Evolutionary conservation across 2,888 invertebrate species (phyloP).

Genomic region (Lydus trimaculatus): DNA sequence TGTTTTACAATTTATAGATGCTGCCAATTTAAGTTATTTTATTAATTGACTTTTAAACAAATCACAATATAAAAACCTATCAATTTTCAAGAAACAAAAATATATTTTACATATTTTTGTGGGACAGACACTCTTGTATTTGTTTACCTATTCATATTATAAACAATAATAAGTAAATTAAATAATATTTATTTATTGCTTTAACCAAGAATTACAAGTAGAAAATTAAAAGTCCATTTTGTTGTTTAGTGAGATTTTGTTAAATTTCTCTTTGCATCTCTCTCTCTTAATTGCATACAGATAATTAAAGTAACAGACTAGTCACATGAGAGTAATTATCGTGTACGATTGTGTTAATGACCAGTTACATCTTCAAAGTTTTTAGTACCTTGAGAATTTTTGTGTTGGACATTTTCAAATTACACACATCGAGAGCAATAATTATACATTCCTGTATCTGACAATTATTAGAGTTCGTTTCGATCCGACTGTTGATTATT

Average conservation of each 20-base stretch:
- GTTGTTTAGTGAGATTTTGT: conserved; percentile 17
- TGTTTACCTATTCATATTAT: not conserved
- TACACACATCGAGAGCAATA: conserved; percentile 38
- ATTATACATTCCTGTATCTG: conserved; percentile 47
- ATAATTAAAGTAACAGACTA: conserved; percentile 32
- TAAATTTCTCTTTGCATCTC: not conserved
- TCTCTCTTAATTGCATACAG: conserved; percentile 18
- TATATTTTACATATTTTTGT: not conserved
- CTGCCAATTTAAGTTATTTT: no score
- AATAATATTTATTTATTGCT: not conserved
- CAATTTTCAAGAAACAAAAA: no score
- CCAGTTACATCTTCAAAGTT: conserved; percentile 29
- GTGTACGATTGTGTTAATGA: conserved; percentile 40
- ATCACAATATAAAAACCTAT: no score
- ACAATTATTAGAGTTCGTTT: conserved; percentile 48
- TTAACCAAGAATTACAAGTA: not conserved
- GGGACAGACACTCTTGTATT: not conserved
- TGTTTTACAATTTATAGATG: no score
- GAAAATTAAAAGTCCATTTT: not conserved
- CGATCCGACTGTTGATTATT: conserved; percentile 59
- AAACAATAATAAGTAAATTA: no score
- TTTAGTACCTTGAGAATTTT: conserved; percentile 34
- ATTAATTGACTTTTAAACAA: no score
- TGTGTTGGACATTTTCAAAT: conserved; percentile 36
- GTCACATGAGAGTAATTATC: conserved; percentile 37